phyloP scores from a whole-genome alignment of 2,113 vertebrate species.

The Thamnophis sirtalis region DNA sequence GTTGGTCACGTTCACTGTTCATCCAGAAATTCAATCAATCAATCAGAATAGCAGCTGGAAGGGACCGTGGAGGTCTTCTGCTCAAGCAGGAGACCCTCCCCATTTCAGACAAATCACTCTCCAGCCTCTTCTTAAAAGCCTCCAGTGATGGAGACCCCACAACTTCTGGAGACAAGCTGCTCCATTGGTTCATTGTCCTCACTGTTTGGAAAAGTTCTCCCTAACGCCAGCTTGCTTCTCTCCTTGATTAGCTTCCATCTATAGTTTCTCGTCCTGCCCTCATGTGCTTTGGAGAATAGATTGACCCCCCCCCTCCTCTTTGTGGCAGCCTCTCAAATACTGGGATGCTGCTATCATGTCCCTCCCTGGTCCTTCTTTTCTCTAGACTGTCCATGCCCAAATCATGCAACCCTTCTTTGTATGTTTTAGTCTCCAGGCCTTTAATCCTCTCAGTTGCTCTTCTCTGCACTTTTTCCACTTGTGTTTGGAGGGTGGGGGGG shows the following conservation, averaged over 20 bases:
- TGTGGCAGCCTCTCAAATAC: neutral
- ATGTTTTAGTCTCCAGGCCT: neutral
- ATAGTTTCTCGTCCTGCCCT: neutral
- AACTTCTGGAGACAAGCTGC: neutral
- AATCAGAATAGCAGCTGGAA: neutral
- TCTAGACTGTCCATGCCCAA: neutral
- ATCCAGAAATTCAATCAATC: conserved; percentile 29
- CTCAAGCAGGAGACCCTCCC: neutral
- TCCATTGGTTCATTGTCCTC: neutral
- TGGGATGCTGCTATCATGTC: neutral
- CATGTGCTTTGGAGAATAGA: neutral
- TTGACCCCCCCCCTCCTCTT: neutral
- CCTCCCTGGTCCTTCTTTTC: neutral
- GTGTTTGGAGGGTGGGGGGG: conserved; percentile 44
- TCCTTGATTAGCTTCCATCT: neutral
- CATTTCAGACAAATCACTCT: neutral
- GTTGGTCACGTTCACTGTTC: conserved; percentile 10
- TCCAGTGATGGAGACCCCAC: neutral
- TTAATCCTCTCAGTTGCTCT: neutral
- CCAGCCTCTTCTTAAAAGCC: neutral
- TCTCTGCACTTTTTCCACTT: neutral
- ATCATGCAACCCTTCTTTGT: neutral
- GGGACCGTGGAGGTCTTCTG: neutral
- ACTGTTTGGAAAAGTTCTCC: neutral
- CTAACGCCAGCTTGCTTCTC: neutral